Percentiles rank a stretch among this genome's conserved stretches.
These are phyloP conservation scores for Venusia cambrica DNA, from an alignment of 2,888 invertebrate species.

Conservation along the genomic window DNA sequence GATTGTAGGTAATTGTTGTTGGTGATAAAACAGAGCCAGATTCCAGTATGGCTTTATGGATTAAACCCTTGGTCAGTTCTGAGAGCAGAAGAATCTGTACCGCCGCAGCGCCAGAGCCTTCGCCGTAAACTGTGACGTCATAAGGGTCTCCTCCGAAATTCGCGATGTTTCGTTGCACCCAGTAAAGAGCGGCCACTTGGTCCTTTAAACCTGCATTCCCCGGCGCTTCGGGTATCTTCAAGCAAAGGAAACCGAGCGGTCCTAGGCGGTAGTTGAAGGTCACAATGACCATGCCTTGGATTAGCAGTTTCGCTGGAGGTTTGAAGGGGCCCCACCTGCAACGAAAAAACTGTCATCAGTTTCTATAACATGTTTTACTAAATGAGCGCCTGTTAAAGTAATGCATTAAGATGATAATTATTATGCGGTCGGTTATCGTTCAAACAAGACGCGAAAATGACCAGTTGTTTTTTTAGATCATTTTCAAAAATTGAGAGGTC, in stretches of 20 bases:
- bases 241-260: conserved; percentile 65
- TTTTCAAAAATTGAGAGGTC: too few relatives aligned
- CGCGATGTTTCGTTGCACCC: conserved; percentile 64
- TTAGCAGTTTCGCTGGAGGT: conserved; percentile 46
- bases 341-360: conserved; percentile 23
- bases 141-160: conserved; percentile 61
- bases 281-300: conserved; percentile 51
- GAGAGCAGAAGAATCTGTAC: conserved; percentile 58
- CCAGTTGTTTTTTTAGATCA: too few relatives aligned
- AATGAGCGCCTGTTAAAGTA: too few relatives aligned
- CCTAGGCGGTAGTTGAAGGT: conserved; percentile 69
- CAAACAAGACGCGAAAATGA: too few relatives aligned
- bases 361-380: too few relatives aligned
- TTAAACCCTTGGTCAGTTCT: conserved; percentile 47
- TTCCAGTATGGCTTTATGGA: conserved; percentile 62
- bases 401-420: too few relatives aligned
- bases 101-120: conserved; percentile 59
- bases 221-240: conserved; percentile 48
- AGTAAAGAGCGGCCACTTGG: conserved; percentile 64
- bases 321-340: conserved; percentile 61
- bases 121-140: conserved; percentile 62
- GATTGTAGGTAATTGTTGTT: conserved; percentile 47
- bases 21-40: conserved; percentile 65
- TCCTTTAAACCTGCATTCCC: conserved; percentile 73
- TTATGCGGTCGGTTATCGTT: too few relatives aligned